These are phyloP conservation scores for Silurus asotus DNA, from an alignment of 2,113 vertebrate species.

Conservation along the genomic window DNA sequence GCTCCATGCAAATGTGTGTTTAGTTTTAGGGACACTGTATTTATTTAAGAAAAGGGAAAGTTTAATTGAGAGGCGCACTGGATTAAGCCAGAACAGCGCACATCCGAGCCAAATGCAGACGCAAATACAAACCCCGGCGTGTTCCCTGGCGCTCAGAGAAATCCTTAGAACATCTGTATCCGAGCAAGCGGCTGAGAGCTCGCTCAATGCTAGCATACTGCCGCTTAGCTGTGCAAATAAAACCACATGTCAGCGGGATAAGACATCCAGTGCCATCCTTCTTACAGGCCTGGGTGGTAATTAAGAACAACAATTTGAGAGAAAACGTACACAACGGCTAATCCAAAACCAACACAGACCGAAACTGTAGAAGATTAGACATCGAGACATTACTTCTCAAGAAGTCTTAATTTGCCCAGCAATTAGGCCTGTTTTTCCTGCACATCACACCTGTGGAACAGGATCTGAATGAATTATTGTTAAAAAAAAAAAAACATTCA, in stretches of 20 bases:
- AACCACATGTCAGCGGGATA: conserved; percentile 48
- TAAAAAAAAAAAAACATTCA: neutral
- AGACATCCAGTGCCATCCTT: conserved; percentile 43
- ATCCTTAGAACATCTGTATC: conserved; percentile 70
- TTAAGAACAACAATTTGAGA: conserved; percentile 49
- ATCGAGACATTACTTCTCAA: neutral
- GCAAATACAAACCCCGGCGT: conserved; percentile 50
- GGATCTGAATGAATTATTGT: neutral
- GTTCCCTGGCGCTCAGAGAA: conserved; percentile 65
- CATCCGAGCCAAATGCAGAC: conserved; percentile 50
- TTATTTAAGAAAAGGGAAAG: conserved; percentile 74
- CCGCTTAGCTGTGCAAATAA: conserved; percentile 56
- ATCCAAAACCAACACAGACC: conserved; percentile 47
- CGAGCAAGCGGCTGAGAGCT: conserved; percentile 64
- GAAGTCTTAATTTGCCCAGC: conserved; percentile 3
- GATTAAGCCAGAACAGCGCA: conserved; percentile 61
- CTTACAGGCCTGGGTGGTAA: conserved; percentile 43
- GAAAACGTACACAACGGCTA: conserved; percentile 51
- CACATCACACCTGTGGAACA: conserved; percentile 32
- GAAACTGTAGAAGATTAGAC: conserved; percentile 29
- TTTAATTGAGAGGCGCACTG: conserved; percentile 63
- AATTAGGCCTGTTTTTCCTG: neutral
- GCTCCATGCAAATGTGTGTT: conserved; percentile 59
- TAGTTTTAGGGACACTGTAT: conserved; percentile 66
- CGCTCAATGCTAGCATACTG: conserved; percentile 54